Percentiles rank a stretch among this genome's conserved stretches.
phyloP scores from a whole-genome alignment of 2,113 vertebrate genomes.

The Stomatorhinus ivindoensis region DNA sequence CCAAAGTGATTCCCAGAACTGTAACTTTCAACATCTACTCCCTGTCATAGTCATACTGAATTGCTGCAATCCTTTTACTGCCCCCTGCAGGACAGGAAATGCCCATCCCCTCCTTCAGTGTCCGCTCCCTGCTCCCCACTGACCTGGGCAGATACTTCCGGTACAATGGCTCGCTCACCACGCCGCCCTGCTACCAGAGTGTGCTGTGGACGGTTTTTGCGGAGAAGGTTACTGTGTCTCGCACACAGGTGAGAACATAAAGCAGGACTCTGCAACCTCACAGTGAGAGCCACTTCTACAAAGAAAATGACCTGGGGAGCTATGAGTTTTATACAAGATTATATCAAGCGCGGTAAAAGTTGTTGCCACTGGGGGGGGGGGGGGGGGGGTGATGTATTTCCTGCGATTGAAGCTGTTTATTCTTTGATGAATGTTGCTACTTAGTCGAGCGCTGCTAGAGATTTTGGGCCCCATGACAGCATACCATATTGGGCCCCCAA shows the following conservation, averaged over 20 bases:
- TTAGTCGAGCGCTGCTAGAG: not conserved
- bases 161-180: constrained; percentile 87
- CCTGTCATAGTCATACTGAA: not conserved
- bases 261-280: not conserved
- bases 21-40: not conserved
- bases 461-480: not conserved
- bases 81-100: constrained; percentile 61
- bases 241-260: constrained; percentile 60
- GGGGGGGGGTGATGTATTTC: not conserved
- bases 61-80: not conserved
- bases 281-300: not conserved
- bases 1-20: not conserved
- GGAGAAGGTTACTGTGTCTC: constrained; percentile 64
- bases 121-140: constrained; percentile 65
- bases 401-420: not conserved
- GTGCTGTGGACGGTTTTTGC: constrained; percentile 81
- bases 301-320: not conserved
- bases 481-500: not conserved
- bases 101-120: constrained; percentile 64
- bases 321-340: not conserved
- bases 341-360: not conserved
- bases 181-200: constrained; percentile 77
- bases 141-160: constrained; percentile 70
- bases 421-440: not conserved
- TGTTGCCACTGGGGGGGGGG: not conserved